Conservation (phyloP, 2,888 invertebrate genomes). For the Mythimna loreyi region DNA sequence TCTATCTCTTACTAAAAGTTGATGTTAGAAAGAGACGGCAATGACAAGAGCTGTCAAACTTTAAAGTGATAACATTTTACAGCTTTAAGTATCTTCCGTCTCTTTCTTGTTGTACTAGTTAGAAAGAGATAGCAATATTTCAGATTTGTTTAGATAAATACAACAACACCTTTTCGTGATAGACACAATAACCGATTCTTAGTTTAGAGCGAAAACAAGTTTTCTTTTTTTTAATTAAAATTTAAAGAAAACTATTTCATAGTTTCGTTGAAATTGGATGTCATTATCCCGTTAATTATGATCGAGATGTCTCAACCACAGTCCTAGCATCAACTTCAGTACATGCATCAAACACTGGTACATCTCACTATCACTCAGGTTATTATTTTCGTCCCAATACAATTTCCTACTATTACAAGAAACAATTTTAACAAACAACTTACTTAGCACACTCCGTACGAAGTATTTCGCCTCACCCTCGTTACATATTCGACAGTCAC, state of each 20-base stretch:
- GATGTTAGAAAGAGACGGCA: neutral
- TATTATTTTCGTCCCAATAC: constrained; percentile 83
- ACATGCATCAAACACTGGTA: constrained; percentile 82
- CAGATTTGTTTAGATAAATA: constrained; percentile 8
- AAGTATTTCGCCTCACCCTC: constrained; percentile 73
- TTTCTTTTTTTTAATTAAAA: neutral
- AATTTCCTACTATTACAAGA: constrained; percentile 77
- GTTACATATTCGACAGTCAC: constrained; percentile 86
- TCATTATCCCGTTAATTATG: constrained; percentile 72
- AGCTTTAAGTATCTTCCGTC: neutral
- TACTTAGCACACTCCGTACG: constrained; percentile 76
- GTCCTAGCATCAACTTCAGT: constrained; percentile 84
- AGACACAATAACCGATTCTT: neutral
- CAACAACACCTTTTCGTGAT: constrained; percentile 16
- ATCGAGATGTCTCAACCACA: constrained; percentile 88
- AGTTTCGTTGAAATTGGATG: constrained; percentile 43
- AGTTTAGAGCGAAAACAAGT: neutral
- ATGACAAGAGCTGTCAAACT: neutral
- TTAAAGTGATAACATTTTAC: neutral
- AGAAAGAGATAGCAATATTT: constrained; percentile 12
- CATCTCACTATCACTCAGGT: constrained; percentile 82
- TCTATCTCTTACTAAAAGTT: neutral
- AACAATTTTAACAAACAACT: constrained; percentile 78
- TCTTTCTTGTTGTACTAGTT: neutral
- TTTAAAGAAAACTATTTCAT: constrained; percentile 1